Percentiles rank a stretch among this genome's conserved stretches.
Evolutionary conservation across 2,113 vertebrate genomes (phyloP).

Genomic region (Engraulis encrasicolus): DNA sequence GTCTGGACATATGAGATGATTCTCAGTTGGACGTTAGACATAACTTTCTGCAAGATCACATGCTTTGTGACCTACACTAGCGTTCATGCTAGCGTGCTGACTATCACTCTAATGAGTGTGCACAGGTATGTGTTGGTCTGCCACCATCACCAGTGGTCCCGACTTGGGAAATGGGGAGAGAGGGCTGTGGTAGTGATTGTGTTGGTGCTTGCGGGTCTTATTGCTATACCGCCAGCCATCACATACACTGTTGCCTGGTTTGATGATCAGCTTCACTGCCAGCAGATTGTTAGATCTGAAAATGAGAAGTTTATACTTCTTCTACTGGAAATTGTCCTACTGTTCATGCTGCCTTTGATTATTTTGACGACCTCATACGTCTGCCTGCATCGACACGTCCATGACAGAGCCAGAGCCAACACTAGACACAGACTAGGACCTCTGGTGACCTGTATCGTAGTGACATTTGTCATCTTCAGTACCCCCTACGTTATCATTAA

Average conservation of each 20-base stretch:
- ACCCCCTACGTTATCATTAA: background rate
- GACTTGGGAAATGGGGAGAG: slow-evolving; percentile 40
- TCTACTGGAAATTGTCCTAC: background rate
- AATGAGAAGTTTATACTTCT: background rate
- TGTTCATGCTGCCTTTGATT: background rate
- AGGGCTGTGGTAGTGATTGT: background rate
- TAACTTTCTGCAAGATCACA: slow-evolving; percentile 56
- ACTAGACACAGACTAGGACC: background rate
- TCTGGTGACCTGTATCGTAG: background rate
- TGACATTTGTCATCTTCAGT: background rate
- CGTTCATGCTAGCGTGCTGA: slow-evolving; percentile 68
- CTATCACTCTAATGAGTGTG: slow-evolving; percentile 65
- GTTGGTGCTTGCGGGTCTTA: background rate
- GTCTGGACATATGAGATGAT: slow-evolving; percentile 64
- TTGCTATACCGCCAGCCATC: background rate
- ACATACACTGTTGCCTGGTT: background rate
- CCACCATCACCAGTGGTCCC: slow-evolving; percentile 58
- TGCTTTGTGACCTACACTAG: slow-evolving; percentile 63
- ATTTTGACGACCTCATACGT: background rate
- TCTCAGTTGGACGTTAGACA: slow-evolving; percentile 36
- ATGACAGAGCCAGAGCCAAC: background rate
- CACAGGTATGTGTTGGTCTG: slow-evolving; percentile 63
- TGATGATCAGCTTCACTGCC: background rate
- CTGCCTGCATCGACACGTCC: background rate
- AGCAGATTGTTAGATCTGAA: background rate